Percentiles rank a stretch among this genome's conserved stretches.
Evolutionary conservation across 2,888 invertebrate genomes (phyloP).

Genomic region (Deroplatys truncata): DNA sequence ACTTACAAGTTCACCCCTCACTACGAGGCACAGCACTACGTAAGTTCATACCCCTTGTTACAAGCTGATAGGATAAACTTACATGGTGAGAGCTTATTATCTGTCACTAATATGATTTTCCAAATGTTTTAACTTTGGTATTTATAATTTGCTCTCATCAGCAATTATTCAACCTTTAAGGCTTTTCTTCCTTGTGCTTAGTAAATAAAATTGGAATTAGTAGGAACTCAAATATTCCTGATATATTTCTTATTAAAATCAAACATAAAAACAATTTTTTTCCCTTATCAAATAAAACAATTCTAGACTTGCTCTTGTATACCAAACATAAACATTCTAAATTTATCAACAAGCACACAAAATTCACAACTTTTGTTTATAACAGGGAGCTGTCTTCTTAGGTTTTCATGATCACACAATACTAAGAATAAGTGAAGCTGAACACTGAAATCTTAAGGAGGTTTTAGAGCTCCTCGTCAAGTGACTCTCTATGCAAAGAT

Average conservation of each 20-base stretch:
- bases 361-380: not conserved
- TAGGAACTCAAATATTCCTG: not conserved
- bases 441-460: too few species aligned
- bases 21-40: not conserved
- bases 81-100: not conserved
- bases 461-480: too few species aligned
- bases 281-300: not conserved
- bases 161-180: not conserved
- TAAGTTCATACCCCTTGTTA: not conserved
- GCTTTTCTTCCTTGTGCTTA: not conserved
- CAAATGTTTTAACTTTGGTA: not conserved
- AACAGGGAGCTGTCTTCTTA: not conserved
- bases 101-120: not conserved
- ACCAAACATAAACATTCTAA: not conserved
- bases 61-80: not conserved
- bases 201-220: not conserved
- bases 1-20: not conserved
- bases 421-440: too few species aligned
- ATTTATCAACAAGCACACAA: not conserved
- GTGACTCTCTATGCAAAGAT: too few species aligned
- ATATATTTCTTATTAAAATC: not conserved
- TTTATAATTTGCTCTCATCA: not conserved
- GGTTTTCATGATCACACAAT: not conserved
- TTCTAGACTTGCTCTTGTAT: not conserved
- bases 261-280: not conserved